These are phyloP conservation scores for Melanargia galathea DNA, from an alignment of 2,888 invertebrate species.

Conservation along the genomic window DNA sequence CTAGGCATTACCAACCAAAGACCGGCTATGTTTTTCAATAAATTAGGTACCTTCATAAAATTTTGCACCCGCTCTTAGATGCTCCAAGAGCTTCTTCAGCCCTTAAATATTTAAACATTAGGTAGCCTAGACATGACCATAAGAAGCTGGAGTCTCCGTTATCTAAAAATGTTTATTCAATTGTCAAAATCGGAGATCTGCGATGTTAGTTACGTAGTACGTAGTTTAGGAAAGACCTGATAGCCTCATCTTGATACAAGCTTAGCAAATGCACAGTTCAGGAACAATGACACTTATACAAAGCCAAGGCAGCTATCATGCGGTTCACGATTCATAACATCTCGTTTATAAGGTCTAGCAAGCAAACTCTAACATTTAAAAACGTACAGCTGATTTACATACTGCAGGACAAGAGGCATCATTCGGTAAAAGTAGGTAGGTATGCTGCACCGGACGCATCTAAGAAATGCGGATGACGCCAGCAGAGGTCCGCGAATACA, in stretches of 20 bases:
- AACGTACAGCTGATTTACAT: too few species aligned
- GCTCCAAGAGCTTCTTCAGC: not conserved
- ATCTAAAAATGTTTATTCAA: constrained; percentile 8
- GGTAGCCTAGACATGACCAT: not conserved
- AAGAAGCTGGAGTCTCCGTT: not conserved
- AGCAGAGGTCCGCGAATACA: too few species aligned
- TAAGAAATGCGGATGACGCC: too few species aligned
- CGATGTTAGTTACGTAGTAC: constrained; percentile 9
- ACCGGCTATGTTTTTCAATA: too few species aligned
- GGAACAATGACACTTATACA: not conserved
- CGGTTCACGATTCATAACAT: not conserved
- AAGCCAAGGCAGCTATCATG: not conserved
- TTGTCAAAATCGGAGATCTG: constrained; percentile 19
- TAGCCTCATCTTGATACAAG: constrained; percentile 15
- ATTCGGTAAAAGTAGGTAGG: too few species aligned
- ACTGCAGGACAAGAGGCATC: too few species aligned
- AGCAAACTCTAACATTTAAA: too few species aligned
- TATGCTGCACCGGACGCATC: too few species aligned
- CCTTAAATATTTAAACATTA: not conserved
- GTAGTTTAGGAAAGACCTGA: constrained; percentile 13
- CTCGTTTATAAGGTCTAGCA: not conserved
- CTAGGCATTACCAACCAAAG: too few species aligned
- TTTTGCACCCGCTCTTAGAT: not conserved
- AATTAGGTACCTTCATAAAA: too few species aligned
- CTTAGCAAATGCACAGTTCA: not conserved